Percentiles rank a stretch among this genome's conserved stretches.
Conservation (phyloP, 1,140 invertebrate genomes). For the Dendroctonus ponderosae region DNA sequence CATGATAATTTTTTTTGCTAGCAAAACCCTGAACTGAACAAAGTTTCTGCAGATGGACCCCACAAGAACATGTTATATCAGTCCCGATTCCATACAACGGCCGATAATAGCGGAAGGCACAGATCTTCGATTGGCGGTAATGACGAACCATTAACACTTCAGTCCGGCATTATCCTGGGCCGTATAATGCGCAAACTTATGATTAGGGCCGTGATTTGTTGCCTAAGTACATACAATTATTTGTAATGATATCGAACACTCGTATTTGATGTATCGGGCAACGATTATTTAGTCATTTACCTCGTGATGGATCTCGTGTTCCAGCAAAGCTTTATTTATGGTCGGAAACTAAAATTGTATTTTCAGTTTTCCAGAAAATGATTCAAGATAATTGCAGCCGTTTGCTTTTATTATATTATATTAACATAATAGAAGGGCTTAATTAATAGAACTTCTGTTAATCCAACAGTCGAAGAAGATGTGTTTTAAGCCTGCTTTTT, state of each 20-base stretch:
- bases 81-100: not conserved
- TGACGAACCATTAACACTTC: conserved; percentile 30
- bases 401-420: not conserved
- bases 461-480: not conserved
- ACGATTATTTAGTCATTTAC: conserved; percentile 22
- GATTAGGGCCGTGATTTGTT: conserved; percentile 20
- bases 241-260: conserved; percentile 24
- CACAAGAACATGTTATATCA: conserved; percentile 18
- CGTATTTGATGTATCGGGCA: conserved; percentile 15
- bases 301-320: not conserved
- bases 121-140: conserved; percentile 26
- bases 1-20: too few species aligned
- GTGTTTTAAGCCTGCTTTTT: not conserved
- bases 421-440: not conserved
- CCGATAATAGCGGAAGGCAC: conserved; percentile 21
- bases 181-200: conserved; percentile 19
- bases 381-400: not conserved
- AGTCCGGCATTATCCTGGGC: conserved; percentile 18
- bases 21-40: too few species aligned
- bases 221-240: conserved; percentile 24
- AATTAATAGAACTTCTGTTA: not conserved
- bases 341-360: not conserved
- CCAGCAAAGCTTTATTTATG: not conserved
- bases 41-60: conserved; percentile 5
- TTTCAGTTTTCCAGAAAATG: not conserved